phyloP scores from a whole-genome alignment of 2,888 invertebrate genomes.

The Drosophila aldrichi region DNA sequence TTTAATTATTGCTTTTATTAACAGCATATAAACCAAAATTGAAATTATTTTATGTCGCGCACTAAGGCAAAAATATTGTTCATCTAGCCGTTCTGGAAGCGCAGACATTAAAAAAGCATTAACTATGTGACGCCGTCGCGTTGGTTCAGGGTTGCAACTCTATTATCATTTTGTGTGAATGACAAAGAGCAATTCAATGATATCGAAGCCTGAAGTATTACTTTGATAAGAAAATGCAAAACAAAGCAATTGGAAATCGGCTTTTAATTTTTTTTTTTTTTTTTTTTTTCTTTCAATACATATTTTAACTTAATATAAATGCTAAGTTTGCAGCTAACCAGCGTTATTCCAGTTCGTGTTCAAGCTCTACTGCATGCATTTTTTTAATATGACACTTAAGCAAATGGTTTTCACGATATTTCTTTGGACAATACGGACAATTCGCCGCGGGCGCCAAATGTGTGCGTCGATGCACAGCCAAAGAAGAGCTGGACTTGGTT shows the following conservation, averaged over 20 bases:
- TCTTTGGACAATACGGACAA: slow-evolving; percentile 42
- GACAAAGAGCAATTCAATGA: slow-evolving; percentile 1
- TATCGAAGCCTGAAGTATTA: slow-evolving; percentile 5
- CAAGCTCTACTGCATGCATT: slow-evolving; percentile 10
- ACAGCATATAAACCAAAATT: slow-evolving; percentile 22
- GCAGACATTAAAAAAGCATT: slow-evolving; percentile 47
- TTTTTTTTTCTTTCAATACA: not conserved
- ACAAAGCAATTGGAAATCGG: not conserved
- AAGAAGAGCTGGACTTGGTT: slow-evolving; percentile 42
- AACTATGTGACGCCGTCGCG: slow-evolving; percentile 46
- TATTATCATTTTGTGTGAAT: slow-evolving; percentile 30
- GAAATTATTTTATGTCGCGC: slow-evolving; percentile 18
- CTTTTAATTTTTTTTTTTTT: too few species aligned
- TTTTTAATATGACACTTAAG: slow-evolving; percentile 49
- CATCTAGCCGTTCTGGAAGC: slow-evolving; percentile 29
- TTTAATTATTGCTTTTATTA: slow-evolving; percentile 4
- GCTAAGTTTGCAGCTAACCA: not conserved
- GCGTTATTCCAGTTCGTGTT: not conserved
- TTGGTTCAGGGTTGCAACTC: slow-evolving; percentile 26
- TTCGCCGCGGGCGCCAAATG: slow-evolving; percentile 23
- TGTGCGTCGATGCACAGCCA: slow-evolving; percentile 54
- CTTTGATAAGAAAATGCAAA: not conserved
- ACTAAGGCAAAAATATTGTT: slow-evolving; percentile 36
- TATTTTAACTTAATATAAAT: not conserved
- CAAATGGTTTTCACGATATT: slow-evolving; percentile 46